Evolutionary conservation across 2,113 vertebrate species (phyloP), one percentile per base, ranked within the genome.

Genomic region (Mungos mungo): DNA sequence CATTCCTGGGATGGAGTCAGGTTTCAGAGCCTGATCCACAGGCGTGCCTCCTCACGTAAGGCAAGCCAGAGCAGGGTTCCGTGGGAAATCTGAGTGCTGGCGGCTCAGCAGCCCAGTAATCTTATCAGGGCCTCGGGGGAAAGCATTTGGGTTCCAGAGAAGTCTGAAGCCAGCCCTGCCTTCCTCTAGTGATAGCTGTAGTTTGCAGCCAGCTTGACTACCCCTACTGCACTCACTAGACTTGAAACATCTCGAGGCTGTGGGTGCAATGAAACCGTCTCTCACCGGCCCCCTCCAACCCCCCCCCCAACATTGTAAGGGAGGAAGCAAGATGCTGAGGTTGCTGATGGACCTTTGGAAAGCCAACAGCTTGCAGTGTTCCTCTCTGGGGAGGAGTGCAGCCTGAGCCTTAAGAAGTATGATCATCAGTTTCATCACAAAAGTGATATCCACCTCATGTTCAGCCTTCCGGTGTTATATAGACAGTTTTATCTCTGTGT

Each of bases 21-120:
- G 68, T 97, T 97, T 97, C 96, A 88, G 88, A 86, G 96, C 86
- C 54, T 29, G 60, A 91, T 25, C 60, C 77, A 0, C 69, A 66
- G 83, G 83, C 21, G 0, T 15, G 71, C 63, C 96, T 69, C 35
- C 84, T 57, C 63, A 16, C 4, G 82, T 83, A 9, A 25, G 63
- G 90, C 10, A 3, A 29, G 90, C 84, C 47, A 1, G 72, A 69
- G 66, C 93, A 79, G 29, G 11, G 69, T 80, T 86, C 96, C 31
- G 60, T 97, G 97, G 97, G 98, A 98, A 98, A 96, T 81, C 92
- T 88, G 84, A 82, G 57, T 35, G 0, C 80, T 45, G 91, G 96
- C 15, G 0, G 84, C 90, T 86, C 95, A 45, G 93, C 80, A 10
- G 77, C 77, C 21, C 4, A 0, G 66, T 96, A 95, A 97, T 98